Evolutionary conservation across 2,888 invertebrate genomes (phyloP), one percentile per base, ranked within the genome.

Genomic region (Oeneis ivallda): DNA sequence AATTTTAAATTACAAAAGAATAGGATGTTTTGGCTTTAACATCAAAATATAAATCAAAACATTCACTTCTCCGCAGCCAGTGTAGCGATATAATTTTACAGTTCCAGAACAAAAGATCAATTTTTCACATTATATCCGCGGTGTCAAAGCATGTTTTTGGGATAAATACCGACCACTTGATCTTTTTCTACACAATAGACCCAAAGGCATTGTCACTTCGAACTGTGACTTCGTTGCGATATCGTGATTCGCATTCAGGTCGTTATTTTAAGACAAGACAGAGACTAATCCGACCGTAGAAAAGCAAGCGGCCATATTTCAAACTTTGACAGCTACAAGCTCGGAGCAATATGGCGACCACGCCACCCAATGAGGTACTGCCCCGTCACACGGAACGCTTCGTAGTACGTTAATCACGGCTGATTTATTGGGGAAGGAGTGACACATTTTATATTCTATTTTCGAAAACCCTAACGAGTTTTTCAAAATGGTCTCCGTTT

Each of bases 371-470:
- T 92, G 89, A 91, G 91, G 82, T 78, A 83, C 82, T 78, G 86
- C 86, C 84, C 81, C 87, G 91, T 91, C 89, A 90, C 89, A 85
- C 85, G 77, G 81, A 76, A 79, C 83, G 84, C 79, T 82, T 80
- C 85, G 86, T 78, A 84, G 86, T 78, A 84, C 91, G 90, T 92
- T 90, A 86, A 91, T 92, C 91, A 90, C 86, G 78, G 72, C 82
- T 89, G 92, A 92, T 92, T 90, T 91, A 91, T 89, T 82, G 81
- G 76, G 80, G 86, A 87, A 91, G 87, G 90, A 89, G 90, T 91
- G 91, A 91, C 91, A 91, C 86, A 89, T 89, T 89, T 89, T 89
- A 89, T 90, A 87, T 87, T 90, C 91, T 91, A 91, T 91, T 91
- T 90, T 89, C 84, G 90, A 89, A 89, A 90, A 86, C 62, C 61